Evolutionary conservation across 2,113 vertebrate genomes (phyloP), one percentile per base, ranked within the genome.

Genomic region (Cavia porcellus): DNA sequence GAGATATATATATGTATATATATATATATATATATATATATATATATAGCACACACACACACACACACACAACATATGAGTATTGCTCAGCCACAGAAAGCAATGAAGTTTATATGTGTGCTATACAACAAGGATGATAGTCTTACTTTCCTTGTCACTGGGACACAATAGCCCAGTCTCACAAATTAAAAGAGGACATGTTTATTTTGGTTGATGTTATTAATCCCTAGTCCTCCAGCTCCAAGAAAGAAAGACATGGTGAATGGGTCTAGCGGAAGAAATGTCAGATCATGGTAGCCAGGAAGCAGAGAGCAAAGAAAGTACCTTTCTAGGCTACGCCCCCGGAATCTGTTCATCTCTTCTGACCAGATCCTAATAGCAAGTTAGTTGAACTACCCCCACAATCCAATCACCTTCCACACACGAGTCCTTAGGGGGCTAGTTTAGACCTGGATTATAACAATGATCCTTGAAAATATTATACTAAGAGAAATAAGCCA

Each of bases 401-500:
- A 75, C 3, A 75, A 75, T 75, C 38, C 22, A 10, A 75, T 45
- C 72, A 45, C 38, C 38, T 75, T 45, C 38, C 24, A 45, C 38
- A 45, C 6, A 74, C 20, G 64, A 45, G 32, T 38, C 9, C 19
- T 74, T 42, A 22, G 38, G 72, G 38, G 72, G n/a, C 72, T 9
- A 45, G 25, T 75, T 75, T 75, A 75, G 22, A 75, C 42, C 5
- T 45, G 13, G 10, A 75, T 75, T 22, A 45, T 45, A 75, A 45
- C 72, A 75, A 45, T 75, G 38, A 75, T 22, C 22, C 38, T 75
- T 45, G 12, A 4, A 75, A 92, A 92, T 22, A 47, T 55, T 77
- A 66, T 38, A n/a, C 52, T 77, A 91, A 95, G 42, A 50, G 42
- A 90, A 92, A 92, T 83, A 89, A 64, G 7, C 42, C 74, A 61